A percentile compares a stretch with the other conserved stretches of the same genome.
These are phyloP conservation scores for Myopa testacea DNA, from an alignment of 2,888 invertebrate genomes.

Conservation along the genomic window DNA sequence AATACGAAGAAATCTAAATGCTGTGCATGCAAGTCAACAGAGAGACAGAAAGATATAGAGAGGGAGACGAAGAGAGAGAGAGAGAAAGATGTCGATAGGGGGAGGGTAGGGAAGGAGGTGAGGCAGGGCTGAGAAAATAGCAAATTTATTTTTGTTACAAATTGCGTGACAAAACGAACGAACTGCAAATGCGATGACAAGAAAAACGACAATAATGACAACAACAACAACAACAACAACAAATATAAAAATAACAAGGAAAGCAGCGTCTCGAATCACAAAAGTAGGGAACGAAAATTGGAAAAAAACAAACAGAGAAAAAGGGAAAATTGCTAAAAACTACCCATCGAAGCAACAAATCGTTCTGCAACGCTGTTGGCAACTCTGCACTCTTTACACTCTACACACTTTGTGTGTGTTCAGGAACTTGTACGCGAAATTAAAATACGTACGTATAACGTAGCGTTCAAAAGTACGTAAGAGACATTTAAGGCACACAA, in stretches of 20 bases:
- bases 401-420: neutral
- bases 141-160: constrained; percentile 55
- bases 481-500: neutral
- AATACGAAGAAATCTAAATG: constrained; percentile 27
- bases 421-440: constrained; percentile 22
- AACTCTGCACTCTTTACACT: constrained; percentile 1
- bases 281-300: neutral
- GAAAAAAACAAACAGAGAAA: neutral
- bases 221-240: constrained; percentile 24
- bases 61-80: too few species aligned
- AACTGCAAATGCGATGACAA: constrained; percentile 50
- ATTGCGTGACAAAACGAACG: constrained; percentile 58
- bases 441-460: neutral
- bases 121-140: constrained; percentile 5
- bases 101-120: neutral
- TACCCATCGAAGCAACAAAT: constrained; percentile 42
- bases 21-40: constrained; percentile 7
- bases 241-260: neutral
- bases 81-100: too few species aligned
- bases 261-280: neutral
- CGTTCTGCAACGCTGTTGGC: constrained; percentile 32
- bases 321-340: neutral
- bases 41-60: neutral
- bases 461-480: constrained; percentile 30
- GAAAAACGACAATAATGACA: constrained; percentile 28